These are phyloP conservation scores for Junco hyemalis DNA, from an alignment of 2,113 vertebrate genomes.

Conservation along the genomic window DNA sequence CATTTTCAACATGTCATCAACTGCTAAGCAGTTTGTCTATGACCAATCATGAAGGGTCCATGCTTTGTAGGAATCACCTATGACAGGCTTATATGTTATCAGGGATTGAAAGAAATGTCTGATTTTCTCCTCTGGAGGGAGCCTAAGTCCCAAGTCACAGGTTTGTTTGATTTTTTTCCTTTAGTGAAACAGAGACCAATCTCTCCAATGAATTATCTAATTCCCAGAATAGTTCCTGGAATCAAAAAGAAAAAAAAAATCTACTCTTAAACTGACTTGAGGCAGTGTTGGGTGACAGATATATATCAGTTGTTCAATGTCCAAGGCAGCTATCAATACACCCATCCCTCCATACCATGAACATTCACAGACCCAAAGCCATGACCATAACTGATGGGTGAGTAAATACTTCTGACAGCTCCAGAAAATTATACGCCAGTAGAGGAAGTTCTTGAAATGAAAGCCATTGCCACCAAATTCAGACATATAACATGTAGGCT, in stretches of 20 bases:
- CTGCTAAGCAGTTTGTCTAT: background rate
- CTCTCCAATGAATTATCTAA: background rate
- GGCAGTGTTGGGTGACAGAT: background rate
- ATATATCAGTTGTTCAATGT: rapidly evolving
- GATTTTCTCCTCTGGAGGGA: conserved; percentile 59
- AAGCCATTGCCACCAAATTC: background rate
- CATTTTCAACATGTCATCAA: background rate
- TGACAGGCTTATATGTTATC: background rate
- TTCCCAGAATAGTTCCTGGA: background rate
- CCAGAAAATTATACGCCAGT: background rate
- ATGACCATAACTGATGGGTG: background rate
- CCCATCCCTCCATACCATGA: background rate
- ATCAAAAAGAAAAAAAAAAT: background rate
- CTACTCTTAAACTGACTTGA: background rate
- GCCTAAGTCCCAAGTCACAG: background rate
- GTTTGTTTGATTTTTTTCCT: background rate
- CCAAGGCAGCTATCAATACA: background rate
- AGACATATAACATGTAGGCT: background rate
- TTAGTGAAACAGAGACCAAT: background rate
- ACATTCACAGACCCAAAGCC: background rate
- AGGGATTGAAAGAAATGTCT: background rate
- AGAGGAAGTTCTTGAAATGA: background rate
- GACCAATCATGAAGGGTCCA: background rate
- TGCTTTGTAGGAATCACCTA: background rate
- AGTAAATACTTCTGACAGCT: background rate